Conservation (phyloP, 2,797 vertebrate genomes). For the Oreochromis grahami region DNA sequence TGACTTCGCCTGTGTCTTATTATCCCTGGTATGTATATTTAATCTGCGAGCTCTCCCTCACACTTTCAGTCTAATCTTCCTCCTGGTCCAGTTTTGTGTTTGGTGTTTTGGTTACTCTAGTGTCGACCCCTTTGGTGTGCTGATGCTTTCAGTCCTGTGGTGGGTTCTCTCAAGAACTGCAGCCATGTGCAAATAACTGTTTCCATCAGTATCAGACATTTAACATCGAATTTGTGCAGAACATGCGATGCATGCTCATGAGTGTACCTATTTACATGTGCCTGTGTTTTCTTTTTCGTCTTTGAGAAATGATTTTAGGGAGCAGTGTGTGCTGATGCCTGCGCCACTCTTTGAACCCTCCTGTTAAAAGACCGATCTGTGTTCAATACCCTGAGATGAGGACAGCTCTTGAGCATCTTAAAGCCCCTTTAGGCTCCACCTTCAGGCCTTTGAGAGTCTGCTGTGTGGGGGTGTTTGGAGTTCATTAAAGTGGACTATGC, state of each 20-base stretch:
- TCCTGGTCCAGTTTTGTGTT: not conserved
- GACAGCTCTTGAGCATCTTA: not conserved
- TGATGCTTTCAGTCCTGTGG: not conserved
- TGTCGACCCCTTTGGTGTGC: rapidly evolving
- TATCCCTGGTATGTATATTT: not conserved
- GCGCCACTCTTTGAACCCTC: not conserved
- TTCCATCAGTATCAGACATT: not conserved
- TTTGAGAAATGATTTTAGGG: not conserved
- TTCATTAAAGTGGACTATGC: not conserved
- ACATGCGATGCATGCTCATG: not conserved
- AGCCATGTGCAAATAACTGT: not conserved
- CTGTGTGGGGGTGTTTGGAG: rapidly evolving
- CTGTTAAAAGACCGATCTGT: not conserved
- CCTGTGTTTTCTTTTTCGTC: rapidly evolving
- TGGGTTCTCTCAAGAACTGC: not conserved
- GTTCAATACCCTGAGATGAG: not conserved
- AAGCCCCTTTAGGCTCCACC: not conserved
- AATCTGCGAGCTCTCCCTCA: not conserved
- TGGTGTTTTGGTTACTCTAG: rapidly evolving
- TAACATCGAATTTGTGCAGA: too few species aligned
- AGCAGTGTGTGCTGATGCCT: not conserved
- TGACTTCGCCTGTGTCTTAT: not conserved
- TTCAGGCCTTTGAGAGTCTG: not conserved
- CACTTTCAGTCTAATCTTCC: not conserved
- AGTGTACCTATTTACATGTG: not conserved